Percentiles rank a stretch among this genome's conserved stretches.
These are phyloP conservation scores for Drosophila meridiana DNA, from an alignment of 2,888 invertebrate genomes.

Conservation along the genomic window DNA sequence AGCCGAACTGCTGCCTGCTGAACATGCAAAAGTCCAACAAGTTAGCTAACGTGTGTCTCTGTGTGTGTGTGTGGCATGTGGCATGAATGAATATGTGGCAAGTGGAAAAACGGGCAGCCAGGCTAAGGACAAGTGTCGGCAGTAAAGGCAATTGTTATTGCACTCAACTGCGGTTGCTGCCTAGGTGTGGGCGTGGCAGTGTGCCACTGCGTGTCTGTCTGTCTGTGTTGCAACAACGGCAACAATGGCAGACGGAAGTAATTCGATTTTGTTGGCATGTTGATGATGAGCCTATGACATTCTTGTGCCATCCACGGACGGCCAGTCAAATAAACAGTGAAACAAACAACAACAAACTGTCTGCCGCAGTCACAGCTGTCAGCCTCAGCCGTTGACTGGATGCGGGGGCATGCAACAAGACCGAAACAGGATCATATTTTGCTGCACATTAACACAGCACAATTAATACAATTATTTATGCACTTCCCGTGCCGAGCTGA, in stretches of 20 bases:
- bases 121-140: constrained; percentile 66
- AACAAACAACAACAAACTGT: constrained; percentile 39
- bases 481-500: constrained; percentile 48
- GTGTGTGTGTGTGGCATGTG: constrained; percentile 26
- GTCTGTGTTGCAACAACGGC: constrained; percentile 31
- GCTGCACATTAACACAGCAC: constrained; percentile 48
- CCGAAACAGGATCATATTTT: constrained; percentile 36
- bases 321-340: constrained; percentile 49
- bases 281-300: constrained; percentile 65
- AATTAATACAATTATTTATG: constrained; percentile 28
- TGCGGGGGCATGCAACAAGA: background rate
- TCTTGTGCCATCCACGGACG: constrained; percentile 45
- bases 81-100: constrained; percentile 33
- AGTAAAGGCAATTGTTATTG: constrained; percentile 45
- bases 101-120: constrained; percentile 49
- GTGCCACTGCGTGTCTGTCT: constrained; percentile 19
- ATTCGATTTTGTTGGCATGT: constrained; percentile 73
- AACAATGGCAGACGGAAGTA: constrained; percentile 70
- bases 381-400: constrained; percentile 16
- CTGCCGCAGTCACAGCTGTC: constrained; percentile 55
- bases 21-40: constrained; percentile 71
- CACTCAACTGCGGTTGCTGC: constrained; percentile 46
- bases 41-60: constrained; percentile 43
- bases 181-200: constrained; percentile 15
- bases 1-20: constrained; percentile 72